Conservation (phyloP, 2,113 vertebrate species). For the Pteropus alecto region DNA sequence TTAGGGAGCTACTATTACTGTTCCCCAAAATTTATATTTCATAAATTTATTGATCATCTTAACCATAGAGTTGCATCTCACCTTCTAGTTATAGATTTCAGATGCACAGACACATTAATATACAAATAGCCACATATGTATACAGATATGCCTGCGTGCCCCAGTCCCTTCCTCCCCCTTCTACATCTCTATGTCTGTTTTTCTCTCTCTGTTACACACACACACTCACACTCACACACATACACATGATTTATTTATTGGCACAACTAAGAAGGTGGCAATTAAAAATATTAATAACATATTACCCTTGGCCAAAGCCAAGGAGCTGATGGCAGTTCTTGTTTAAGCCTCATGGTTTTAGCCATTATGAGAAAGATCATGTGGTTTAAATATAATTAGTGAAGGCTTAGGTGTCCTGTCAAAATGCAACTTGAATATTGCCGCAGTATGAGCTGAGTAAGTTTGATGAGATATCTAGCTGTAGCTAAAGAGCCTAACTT, state of each 20-base stretch:
- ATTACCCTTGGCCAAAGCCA: neutral
- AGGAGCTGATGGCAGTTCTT: neutral
- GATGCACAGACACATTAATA: neutral
- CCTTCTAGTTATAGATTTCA: neutral
- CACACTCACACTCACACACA: neutral
- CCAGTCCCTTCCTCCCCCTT: rapidly evolving
- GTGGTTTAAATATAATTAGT: neutral
- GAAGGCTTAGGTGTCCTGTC: neutral
- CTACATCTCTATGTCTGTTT: neutral
- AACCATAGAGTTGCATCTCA: neutral
- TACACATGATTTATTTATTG: neutral
- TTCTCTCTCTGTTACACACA: neutral
- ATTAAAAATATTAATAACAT: neutral
- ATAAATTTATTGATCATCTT: neutral
- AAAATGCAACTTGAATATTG: neutral
- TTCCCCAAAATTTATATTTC: neutral
- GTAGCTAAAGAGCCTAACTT: neutral
- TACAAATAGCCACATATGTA: neutral
- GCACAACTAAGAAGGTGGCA: neutral
- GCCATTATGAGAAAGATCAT: neutral
- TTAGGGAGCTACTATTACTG: neutral
- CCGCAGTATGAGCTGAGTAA: neutral
- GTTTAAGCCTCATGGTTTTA: neutral
- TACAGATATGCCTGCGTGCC: neutral
- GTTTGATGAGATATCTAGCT: neutral